Conservation (phyloP, 1,140 invertebrate genomes). For the Diprion similis region DNA sequence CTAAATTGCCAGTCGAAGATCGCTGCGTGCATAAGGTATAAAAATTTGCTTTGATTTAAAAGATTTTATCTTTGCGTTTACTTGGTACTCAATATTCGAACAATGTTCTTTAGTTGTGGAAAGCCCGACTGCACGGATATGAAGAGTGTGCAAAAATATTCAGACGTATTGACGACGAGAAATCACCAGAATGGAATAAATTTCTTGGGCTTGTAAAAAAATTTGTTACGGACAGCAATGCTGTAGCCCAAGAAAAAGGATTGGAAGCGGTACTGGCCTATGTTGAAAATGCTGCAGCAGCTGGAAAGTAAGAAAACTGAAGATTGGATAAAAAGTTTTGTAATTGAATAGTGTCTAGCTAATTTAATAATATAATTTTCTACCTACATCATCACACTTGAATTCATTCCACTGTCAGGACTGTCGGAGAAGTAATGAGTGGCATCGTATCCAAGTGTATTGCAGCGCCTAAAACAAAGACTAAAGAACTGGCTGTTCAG, state of each 20-base stretch:
- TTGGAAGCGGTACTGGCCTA: constrained; percentile 89
- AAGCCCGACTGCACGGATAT: constrained; percentile 91
- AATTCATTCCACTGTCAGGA: constrained; percentile 64
- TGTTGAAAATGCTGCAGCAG: constrained; percentile 86
- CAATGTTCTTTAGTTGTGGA: constrained; percentile 76
- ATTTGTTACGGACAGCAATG: constrained; percentile 95
- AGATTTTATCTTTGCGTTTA: constrained; percentile 17
- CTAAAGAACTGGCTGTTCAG: constrained; percentile 89
- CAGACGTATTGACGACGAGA: constrained; percentile 86
- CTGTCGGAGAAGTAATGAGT: constrained; percentile 86
- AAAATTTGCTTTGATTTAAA: constrained; percentile 16
- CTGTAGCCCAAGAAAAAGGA: constrained; percentile 94
- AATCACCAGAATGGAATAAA: constrained; percentile 91
- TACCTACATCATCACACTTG: not conserved
- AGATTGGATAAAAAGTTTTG: constrained; percentile 3
- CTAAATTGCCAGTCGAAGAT: constrained; percentile 91
- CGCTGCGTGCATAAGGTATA: constrained; percentile 86
- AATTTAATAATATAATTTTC: constrained; percentile 8
- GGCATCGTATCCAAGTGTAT: constrained; percentile 93
- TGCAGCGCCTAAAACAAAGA: constrained; percentile 88
- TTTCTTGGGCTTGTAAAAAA: constrained; percentile 93
- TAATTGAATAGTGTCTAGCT: constrained; percentile 14
- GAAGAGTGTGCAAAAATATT: constrained; percentile 93
- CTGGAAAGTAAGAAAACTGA: constrained; percentile 69
- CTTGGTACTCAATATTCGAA: constrained; percentile 18